phyloP scores from a whole-genome alignment of 1,140 invertebrate species.

The Temnothorax nylanderi region DNA sequence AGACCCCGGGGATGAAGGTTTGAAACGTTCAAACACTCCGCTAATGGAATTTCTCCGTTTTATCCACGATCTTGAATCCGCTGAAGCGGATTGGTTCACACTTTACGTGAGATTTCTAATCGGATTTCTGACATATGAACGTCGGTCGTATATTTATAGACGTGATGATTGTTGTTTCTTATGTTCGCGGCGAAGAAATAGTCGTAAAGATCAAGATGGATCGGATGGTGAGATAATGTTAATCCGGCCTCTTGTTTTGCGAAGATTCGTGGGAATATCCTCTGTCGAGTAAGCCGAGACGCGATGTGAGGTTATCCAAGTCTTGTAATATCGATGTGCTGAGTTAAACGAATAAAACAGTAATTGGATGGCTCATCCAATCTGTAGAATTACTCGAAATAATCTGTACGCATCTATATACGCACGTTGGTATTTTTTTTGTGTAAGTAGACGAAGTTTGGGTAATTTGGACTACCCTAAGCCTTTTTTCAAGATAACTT shows the following conservation, averaged over 20 bases:
- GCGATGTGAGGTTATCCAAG: slow-evolving; percentile 21
- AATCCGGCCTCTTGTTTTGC: slow-evolving; percentile 64
- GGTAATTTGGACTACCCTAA: too few relatives aligned
- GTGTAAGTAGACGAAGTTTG: too few relatives aligned
- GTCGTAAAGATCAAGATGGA: slow-evolving; percentile 53
- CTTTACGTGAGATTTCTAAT: slow-evolving; percentile 4
- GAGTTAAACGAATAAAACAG: not conserved
- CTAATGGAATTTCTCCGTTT: slow-evolving; percentile 13
- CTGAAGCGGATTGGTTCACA: not conserved
- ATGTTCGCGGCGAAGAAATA: slow-evolving; percentile 10
- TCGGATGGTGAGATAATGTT: slow-evolving; percentile 58
- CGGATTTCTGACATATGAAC: not conserved
- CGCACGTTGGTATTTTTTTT: too few relatives aligned
- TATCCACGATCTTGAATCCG: not conserved
- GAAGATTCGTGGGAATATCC: slow-evolving; percentile 51
- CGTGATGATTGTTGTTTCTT: slow-evolving; percentile 6
- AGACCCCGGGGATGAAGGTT: not conserved
- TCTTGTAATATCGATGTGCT: slow-evolving; percentile 17
- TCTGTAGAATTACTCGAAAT: slow-evolving; percentile 2
- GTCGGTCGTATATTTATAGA: slow-evolving; percentile 6
- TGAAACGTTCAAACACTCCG: not conserved
- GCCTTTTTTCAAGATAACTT: too few relatives aligned
- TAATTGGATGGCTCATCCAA: not conserved
- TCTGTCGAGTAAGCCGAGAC: slow-evolving; percentile 4
- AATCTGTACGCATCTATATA: not conserved